Evolutionary conservation across 2,888 invertebrate genomes (phyloP).

Genomic region (Andricus quercusramuli): DNA sequence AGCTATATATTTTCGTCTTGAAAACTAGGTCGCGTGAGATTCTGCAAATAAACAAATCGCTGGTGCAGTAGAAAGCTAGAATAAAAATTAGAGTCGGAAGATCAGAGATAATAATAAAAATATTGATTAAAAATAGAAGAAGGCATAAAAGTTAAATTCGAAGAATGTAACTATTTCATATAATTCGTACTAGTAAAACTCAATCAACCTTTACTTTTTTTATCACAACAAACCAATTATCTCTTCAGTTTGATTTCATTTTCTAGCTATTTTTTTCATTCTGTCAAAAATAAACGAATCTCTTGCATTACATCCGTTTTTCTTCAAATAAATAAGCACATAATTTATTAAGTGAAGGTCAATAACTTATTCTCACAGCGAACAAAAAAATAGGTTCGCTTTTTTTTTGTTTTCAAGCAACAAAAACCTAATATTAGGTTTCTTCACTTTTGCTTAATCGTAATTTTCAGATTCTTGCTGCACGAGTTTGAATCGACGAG

Average conservation of each 20-base stretch:
- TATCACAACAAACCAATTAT: neutral
- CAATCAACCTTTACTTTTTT: neutral
- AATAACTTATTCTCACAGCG: neutral
- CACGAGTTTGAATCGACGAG: constrained; percentile 91
- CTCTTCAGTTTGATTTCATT: neutral
- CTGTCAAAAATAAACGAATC: neutral
- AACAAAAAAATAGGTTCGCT: constrained; percentile 17
- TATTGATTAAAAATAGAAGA: neutral
- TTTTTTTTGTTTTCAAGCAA: neutral
- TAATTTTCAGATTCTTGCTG: constrained; percentile 95
- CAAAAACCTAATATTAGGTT: neutral
- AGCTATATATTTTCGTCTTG: neutral
- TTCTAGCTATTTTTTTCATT: neutral
- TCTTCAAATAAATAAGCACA: constrained; percentile 17
- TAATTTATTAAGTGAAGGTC: neutral
- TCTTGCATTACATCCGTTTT: neutral
- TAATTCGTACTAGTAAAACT: neutral
- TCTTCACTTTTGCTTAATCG: constrained; percentile 81
- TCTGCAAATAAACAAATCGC: neutral
- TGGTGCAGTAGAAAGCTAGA: neutral
- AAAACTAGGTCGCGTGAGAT: neutral
- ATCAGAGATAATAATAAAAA: neutral
- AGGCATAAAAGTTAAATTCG: neutral
- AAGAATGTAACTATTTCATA: neutral
- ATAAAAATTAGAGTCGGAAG: neutral